A percentile compares a stretch with the other conserved stretches of the same genome.
These are phyloP conservation scores for Palloptera scutellata DNA, from an alignment of 2,888 invertebrate species.

Conservation along the genomic window DNA sequence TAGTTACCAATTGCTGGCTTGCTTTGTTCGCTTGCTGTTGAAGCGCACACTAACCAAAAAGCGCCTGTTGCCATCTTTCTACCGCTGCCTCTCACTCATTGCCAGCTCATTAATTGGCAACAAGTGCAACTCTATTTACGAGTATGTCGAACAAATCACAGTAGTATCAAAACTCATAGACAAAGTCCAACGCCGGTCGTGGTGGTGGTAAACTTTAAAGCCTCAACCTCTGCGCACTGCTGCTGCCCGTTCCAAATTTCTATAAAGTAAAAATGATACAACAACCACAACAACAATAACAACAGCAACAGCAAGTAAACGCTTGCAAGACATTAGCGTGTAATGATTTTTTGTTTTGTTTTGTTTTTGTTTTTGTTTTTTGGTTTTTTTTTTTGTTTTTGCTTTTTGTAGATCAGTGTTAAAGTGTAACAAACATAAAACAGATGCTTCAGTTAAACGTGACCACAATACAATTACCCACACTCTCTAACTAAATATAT, in stretches of 20 bases:
- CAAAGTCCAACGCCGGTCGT: background rate
- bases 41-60: background rate
- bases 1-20: background rate
- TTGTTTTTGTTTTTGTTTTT: constrained; percentile 12
- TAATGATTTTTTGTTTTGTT: constrained; percentile 24
- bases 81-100: too few relatives aligned
- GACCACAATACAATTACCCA: constrained; percentile 59
- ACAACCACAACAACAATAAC: too few relatives aligned
- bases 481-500: constrained; percentile 20
- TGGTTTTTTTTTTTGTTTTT: background rate
- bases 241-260: background rate
- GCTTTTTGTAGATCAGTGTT: constrained; percentile 27
- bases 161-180: constrained; percentile 7
- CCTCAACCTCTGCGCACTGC: background rate
- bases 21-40: background rate
- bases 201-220: background rate
- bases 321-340: constrained; percentile 29
- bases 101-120: too few relatives aligned
- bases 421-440: constrained; percentile 54
- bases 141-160: too few relatives aligned
- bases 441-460: constrained; percentile 56
- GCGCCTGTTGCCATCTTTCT: background rate
- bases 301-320: constrained; percentile 19
- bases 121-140: too few relatives aligned
- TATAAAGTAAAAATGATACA: constrained; percentile 7